phyloP scores from a whole-genome alignment of 2,113 vertebrate genomes.

The Coracopsis vasa region DNA sequence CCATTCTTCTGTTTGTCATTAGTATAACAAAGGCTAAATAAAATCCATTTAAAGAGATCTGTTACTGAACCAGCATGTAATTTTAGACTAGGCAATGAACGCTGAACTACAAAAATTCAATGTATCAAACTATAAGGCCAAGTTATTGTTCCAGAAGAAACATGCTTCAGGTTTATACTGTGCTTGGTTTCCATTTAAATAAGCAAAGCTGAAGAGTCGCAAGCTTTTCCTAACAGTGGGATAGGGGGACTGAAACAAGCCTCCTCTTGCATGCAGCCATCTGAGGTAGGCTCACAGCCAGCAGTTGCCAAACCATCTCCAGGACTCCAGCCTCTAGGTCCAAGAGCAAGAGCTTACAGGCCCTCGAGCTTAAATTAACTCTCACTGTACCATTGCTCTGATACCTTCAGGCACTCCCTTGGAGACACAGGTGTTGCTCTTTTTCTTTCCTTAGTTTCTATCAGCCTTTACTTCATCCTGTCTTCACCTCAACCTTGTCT shows the following conservation, averaged over 20 bases:
- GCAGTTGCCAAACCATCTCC: background rate
- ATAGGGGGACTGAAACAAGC: background rate
- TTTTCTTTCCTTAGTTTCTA: background rate
- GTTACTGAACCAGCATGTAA: background rate
- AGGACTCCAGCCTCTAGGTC: background rate
- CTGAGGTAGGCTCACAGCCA: background rate
- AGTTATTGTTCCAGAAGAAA: background rate
- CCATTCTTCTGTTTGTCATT: background rate
- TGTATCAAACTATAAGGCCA: background rate
- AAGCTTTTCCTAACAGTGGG: background rate
- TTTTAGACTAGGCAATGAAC: background rate
- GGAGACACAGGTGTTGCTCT: background rate
- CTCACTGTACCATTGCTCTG: background rate
- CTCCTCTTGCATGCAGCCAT: background rate
- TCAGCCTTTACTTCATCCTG: background rate
- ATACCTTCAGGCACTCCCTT: background rate
- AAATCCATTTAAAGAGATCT: background rate
- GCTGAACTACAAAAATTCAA: background rate
- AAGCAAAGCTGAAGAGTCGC: background rate
- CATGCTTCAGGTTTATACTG: background rate
- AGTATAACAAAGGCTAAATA: background rate
- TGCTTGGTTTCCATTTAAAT: background rate
- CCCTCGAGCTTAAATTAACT: background rate
- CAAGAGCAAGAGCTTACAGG: background rate
- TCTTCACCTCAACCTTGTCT: background rate